Evolutionary conservation across 1,140 invertebrate genomes (phyloP), one percentile per base, ranked within the genome.

Genomic region (Physella acuta): DNA sequence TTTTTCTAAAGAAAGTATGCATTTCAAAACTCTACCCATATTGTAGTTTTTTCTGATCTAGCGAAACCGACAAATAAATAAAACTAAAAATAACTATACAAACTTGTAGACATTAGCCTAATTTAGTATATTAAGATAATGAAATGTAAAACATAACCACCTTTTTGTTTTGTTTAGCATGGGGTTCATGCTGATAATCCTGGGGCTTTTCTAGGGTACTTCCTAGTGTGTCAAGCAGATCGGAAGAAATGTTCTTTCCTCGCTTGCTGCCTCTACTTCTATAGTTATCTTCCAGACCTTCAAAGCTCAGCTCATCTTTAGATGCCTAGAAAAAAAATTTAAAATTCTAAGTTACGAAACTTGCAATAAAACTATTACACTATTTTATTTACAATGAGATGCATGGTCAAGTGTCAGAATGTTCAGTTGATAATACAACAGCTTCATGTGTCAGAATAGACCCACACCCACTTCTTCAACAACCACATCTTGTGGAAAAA

Each of bases 271-370:
- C 44, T 36, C 36, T 39, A 8, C 30, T 34, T 24, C 30, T 52
- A n/a, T 17, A 28, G 11, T 39, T 17, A 14, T 71, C 66, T 31
- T 60, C 68, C 49, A 74, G 73, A 17, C 36, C 37, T 39, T 79
- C 79, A 73, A 81, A 76, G 64, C 78, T 80, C 17, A 82, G 55
- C 53, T 81, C 80, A 68, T 82, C 80, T 59, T 77, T 78, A 17
- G 79, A 82, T 1, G 80, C 80, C 66, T 68, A 31, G 20, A 20
- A n/a, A n/a, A n/a, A n/a, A n/a, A n/a, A n/a, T n/a, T n/a, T n/a
- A n/a, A n/a, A n/a, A n/a, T n/a, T n/a, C n/a, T n/a, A n/a, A n/a
- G n/a, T n/a, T n/a, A n/a, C n/a, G n/a, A n/a, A n/a, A n/a, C n/a
- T n/a, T n/a, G n/a, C n/a, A n/a, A n/a, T n/a, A n/a, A n/a, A n/a